Base-by-base conservation (phyloP, 2,797 vertebrate species). In the Gobio occitaniae region DNA sequence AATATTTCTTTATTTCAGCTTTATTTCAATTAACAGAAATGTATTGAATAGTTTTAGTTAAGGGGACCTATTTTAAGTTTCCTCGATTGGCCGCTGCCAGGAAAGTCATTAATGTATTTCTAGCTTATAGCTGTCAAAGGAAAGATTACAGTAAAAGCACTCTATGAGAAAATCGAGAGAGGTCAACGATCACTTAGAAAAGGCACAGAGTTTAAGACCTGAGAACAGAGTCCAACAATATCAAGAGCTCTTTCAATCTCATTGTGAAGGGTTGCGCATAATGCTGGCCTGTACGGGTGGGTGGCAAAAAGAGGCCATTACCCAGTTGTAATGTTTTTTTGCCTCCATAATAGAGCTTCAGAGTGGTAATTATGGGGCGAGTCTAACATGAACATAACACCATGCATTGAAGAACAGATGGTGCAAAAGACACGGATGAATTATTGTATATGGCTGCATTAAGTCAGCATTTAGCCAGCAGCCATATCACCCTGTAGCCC, bases 311-410 rank as follows among this genome's bases (percentile, higher is more conserved):
- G 48, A 44, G 79, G 32, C 13, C 38, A 29, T 71, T 59, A 44
- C 38, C 68, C 68, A 72, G 54, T 82, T 82, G 80, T 44, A 52
- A 69, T 36, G 63, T 9, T 63, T 77, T 16, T 74, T 80, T 54
- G 66, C 32, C 13, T n/a, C 7, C 16, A 29, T 44, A 59, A 32
- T 59, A 21, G 52, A 82, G 36, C 47, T 80, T 80, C 8, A 6
- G 10, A 80, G 66, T n/a, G 50, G n/a, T 48, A 56, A 41, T 44
- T 79, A 41, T 80, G 48, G 65, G 47, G 54, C 29, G n/a, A 19
- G 36, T 65, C 59, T 79, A 17, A 65, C n/a, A 32, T 54, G 38
- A 29, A 47, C 38, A 17, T 29, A 56, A 38, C 15, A 2, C n/a
- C 50, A 16, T n/a, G 12, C 29, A 16, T 17, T 66, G 29, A 66